Evolutionary conservation across 1,140 invertebrate species (phyloP).

Genomic region (Cepaea nemoralis): DNA sequence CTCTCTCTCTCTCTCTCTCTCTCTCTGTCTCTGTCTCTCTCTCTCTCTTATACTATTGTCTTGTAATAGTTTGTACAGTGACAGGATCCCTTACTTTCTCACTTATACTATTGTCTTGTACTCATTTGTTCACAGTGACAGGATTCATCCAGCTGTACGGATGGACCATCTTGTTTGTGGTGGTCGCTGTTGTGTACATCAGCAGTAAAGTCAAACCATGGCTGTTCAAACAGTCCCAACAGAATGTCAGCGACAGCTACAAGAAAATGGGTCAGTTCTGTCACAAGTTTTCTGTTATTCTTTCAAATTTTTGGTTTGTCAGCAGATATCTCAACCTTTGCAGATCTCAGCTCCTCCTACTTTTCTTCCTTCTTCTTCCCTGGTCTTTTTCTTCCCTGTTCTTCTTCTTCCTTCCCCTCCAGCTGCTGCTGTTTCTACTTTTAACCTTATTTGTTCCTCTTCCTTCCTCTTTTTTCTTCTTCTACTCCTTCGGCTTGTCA

Average conservation of each 20-base stretch:
- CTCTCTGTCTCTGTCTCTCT: background rate
- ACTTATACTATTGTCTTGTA: background rate
- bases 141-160: conserved; percentile 56
- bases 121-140: conserved; percentile 43
- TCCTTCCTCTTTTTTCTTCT: too few species aligned
- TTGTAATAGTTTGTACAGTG: background rate
- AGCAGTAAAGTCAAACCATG: conserved; percentile 40
- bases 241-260: conserved; percentile 47
- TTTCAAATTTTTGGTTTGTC: too few species aligned
- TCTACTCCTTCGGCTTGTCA: too few species aligned
- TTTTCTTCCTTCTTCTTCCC: too few species aligned
- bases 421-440: too few species aligned
- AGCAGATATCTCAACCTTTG: too few species aligned
- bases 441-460: too few species aligned
- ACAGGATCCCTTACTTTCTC: background rate
- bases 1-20: background rate
- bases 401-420: too few species aligned
- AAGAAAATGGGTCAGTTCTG: conserved; percentile 53
- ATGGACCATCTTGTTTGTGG: conserved; percentile 53
- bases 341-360: too few species aligned
- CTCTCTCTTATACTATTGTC: background rate
- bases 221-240: conserved; percentile 38
- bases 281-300: background rate
- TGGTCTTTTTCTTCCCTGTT: too few species aligned
- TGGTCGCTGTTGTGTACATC: conserved; percentile 46